These are phyloP conservation scores for Chromobotia macracanthus DNA, from an alignment of 2,797 vertebrate species.

Conservation along the genomic window DNA sequence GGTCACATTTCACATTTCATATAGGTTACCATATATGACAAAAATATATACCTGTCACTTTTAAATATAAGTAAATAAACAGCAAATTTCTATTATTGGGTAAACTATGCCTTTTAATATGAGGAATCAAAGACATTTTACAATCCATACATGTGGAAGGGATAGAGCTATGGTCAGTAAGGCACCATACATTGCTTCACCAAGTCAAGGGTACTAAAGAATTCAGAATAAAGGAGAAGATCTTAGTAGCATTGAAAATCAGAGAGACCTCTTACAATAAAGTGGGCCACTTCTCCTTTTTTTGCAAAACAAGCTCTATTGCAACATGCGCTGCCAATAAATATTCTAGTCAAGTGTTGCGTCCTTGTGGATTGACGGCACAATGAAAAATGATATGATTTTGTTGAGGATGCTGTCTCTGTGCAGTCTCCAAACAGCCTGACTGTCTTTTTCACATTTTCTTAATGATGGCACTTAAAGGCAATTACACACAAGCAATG, in stretches of 20 bases:
- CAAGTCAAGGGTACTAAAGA: constrained; percentile 11
- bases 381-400: constrained; percentile 9
- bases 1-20: too few species aligned
- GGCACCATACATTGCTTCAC: not conserved
- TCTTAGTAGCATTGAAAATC: not conserved
- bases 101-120: not conserved
- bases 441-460: constrained; percentile 24
- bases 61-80: too few species aligned
- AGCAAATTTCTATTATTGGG: too few species aligned
- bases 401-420: constrained; percentile 1
- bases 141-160: not conserved
- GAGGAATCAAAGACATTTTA: not conserved
- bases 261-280: constrained; percentile 10
- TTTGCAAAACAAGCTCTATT: constrained; percentile 10
- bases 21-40: too few species aligned
- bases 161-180: not conserved
- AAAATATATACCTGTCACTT: too few species aligned
- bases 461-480: constrained; percentile 32
- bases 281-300: constrained; percentile 25
- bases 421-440: not conserved
- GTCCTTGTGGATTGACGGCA: constrained; percentile 36
- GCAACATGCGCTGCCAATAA: constrained; percentile 13
- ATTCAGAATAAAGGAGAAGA: not conserved
- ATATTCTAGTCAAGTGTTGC: constrained; percentile 20
- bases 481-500: constrained; percentile 43